Evolutionary conservation across 2,888 invertebrate species (phyloP).

Genomic region (Pyralis farinalis): DNA sequence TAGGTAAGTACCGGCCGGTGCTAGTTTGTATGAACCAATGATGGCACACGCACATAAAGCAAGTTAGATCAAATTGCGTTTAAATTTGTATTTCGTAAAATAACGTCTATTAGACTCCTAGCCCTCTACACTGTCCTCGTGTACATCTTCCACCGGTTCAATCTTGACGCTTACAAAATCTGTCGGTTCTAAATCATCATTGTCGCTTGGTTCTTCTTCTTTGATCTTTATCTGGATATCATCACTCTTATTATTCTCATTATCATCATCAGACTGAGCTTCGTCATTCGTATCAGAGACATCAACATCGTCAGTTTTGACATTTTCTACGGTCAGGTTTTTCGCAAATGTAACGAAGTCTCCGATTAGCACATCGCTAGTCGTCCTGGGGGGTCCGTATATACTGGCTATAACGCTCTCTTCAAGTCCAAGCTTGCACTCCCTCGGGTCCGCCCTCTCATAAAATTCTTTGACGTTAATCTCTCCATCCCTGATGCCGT

Average conservation of each 20-base stretch:
- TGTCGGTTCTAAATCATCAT: constrained; percentile 51
- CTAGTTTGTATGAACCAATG: too few species aligned
- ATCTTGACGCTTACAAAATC: constrained; percentile 72
- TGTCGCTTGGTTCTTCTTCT: constrained; percentile 10
- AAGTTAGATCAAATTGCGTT: too few species aligned
- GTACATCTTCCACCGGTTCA: constrained; percentile 44
- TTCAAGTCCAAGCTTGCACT: constrained; percentile 58
- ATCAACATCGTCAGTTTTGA: neutral
- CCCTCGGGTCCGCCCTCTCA: constrained; percentile 56
- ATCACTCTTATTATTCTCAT: constrained; percentile 22
- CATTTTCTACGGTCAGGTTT: constrained; percentile 12
- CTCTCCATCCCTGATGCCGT: constrained; percentile 44
- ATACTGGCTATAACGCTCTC: constrained; percentile 57
- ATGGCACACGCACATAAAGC: too few species aligned
- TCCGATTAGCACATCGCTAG: constrained; percentile 34
- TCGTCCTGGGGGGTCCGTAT: constrained; percentile 57
- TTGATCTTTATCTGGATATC: constrained; percentile 20
- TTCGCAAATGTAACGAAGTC: constrained; percentile 44
- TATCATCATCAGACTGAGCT: constrained; percentile 16
- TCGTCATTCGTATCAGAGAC: constrained; percentile 10
- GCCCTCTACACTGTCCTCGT: neutral
- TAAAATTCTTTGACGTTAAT: constrained; percentile 47
- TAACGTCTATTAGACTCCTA: too few species aligned
- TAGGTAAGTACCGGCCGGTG: too few species aligned
- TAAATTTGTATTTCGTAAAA: too few species aligned